phyloP scores from a whole-genome alignment of 2,113 vertebrate species.

The Callorhinus ursinus region DNA sequence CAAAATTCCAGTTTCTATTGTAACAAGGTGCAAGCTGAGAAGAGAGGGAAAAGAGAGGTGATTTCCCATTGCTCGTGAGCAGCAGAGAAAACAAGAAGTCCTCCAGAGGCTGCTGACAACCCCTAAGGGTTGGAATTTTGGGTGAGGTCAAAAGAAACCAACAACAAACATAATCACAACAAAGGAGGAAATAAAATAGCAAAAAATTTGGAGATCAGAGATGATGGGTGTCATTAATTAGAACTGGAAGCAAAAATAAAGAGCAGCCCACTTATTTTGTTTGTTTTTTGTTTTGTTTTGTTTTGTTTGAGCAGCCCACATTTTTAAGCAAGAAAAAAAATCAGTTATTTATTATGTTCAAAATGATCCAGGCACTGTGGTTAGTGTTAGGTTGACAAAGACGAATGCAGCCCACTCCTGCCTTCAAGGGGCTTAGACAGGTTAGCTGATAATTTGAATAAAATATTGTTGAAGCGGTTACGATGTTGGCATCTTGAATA shows the following conservation, averaged over 20 bases:
- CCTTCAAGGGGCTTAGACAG: constrained; percentile 73
- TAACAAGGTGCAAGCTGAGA: not conserved
- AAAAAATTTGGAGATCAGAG: not conserved
- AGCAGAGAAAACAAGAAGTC: not conserved
- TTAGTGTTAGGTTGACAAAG: not conserved
- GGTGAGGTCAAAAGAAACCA: not conserved
- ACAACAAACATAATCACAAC: not conserved
- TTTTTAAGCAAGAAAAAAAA: not conserved
- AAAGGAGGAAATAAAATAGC: not conserved
- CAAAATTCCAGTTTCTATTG: not conserved
- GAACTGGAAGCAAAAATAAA: not conserved
- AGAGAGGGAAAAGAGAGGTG: not conserved
- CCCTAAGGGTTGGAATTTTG: not conserved
- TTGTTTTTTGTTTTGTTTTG: not conserved
- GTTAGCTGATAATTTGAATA: constrained; percentile 60
- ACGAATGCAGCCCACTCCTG: constrained; percentile 19
- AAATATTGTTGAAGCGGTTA: constrained; percentile 44
- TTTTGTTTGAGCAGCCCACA: not conserved
- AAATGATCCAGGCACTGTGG: not conserved
- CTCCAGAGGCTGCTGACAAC: rapidly evolving
- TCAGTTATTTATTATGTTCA: not conserved
- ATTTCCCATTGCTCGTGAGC: not conserved
- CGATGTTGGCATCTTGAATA: constrained; percentile 4
- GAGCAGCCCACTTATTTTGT: not conserved
- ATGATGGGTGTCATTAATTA: not conserved